A percentile compares a stretch with the other conserved stretches of the same genome.
Evolutionary conservation across 2,888 invertebrate species (phyloP).

Genomic region (Bellardia bayeri): DNA sequence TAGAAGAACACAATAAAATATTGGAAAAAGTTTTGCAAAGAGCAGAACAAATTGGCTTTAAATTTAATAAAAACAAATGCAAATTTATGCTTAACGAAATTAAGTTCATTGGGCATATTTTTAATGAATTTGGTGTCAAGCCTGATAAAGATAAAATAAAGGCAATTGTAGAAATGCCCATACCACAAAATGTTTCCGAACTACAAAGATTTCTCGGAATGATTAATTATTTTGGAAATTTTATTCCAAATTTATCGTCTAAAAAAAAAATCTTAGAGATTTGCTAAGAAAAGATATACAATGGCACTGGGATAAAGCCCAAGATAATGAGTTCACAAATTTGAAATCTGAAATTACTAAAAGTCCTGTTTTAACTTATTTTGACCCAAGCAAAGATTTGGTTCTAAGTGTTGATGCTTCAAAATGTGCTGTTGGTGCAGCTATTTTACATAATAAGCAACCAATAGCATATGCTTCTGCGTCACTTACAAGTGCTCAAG

Average conservation of each 20-base stretch:
- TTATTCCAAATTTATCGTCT: slow-evolving; percentile 41
- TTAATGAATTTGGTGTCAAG: slow-evolving; percentile 46
- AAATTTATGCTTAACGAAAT: slow-evolving; percentile 44
- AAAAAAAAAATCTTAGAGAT: slow-evolving; percentile 61
- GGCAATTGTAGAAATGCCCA: slow-evolving; percentile 30
- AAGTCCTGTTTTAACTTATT: slow-evolving; percentile 51
- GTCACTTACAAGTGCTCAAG: neutral
- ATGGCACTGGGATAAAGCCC: neutral
- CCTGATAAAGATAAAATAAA: slow-evolving; percentile 40
- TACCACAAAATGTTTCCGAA: slow-evolving; percentile 21
- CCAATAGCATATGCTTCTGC: neutral
- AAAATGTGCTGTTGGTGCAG: no score
- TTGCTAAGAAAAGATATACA: slow-evolving; percentile 53
- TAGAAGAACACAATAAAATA: slow-evolving; percentile 54
- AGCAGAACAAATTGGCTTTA: slow-evolving; percentile 56
- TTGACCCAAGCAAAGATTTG: slow-evolving; percentile 48
- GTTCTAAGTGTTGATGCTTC: no score
- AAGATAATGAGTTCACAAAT: slow-evolving; percentile 1
- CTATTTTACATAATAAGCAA: neutral
- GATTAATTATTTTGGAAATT: slow-evolving; percentile 67
- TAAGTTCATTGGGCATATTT: slow-evolving; percentile 58
- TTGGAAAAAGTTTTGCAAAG: slow-evolving; percentile 51
- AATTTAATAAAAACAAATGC: slow-evolving; percentile 60
- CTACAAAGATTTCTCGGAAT: slow-evolving; percentile 57
- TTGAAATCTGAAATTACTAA: slow-evolving; percentile 50